Evolutionary conservation across 2,888 invertebrate species (phyloP).

Genomic region (Limnephilus auricula): DNA sequence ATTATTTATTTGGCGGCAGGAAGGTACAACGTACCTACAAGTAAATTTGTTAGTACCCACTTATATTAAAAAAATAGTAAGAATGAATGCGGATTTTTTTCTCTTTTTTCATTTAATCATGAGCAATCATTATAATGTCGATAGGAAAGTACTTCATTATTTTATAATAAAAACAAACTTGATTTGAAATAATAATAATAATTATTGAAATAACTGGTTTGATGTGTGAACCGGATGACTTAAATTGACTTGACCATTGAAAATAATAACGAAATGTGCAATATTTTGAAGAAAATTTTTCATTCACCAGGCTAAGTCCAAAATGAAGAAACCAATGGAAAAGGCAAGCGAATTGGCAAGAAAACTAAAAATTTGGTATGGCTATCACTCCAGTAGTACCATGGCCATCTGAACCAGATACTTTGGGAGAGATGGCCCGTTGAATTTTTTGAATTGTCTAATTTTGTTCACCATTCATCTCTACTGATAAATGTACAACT

Average conservation of each 20-base stretch:
- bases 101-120: neutral
- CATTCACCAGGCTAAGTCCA: too few relatives aligned
- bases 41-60: neutral
- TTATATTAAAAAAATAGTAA: neutral
- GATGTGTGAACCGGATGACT: neutral
- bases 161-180: neutral
- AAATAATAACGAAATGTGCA: neutral
- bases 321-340: neutral
- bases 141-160: neutral
- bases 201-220: neutral
- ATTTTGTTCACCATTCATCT: neutral
- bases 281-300: too few relatives aligned
- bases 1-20: neutral
- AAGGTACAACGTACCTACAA: neutral
- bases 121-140: neutral
- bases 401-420: too few relatives aligned
- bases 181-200: neutral
- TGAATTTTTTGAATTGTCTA: neutral
- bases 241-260: neutral
- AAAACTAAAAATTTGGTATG: neutral
- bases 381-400: too few relatives aligned
- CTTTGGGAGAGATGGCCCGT: too few relatives aligned
- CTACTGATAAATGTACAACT: neutral
- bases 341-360: neutral
- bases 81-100: neutral